These are phyloP conservation scores for Cataglyphis livida DNA, from an alignment of 2,888 invertebrate species.

Conservation along the genomic window DNA sequence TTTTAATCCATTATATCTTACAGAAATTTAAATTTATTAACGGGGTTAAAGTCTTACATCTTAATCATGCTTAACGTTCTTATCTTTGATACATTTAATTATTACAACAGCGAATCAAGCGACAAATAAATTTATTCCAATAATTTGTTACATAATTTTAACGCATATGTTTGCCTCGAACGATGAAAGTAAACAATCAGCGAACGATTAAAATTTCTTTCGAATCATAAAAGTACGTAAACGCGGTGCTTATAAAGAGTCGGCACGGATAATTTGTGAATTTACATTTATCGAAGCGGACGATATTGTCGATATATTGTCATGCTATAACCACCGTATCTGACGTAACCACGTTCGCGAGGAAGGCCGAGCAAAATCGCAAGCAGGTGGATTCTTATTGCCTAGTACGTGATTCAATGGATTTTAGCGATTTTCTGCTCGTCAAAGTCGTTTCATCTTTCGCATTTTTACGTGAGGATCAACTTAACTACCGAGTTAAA, in stretches of 20 bases:
- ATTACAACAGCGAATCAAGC: conserved; percentile 19
- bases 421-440: background rate
- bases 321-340: background rate
- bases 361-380: conserved; percentile 35
- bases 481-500: background rate
- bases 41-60: background rate
- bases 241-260: background rate
- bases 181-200: conserved; percentile 5
- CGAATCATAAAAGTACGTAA: background rate
- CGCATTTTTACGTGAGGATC: background rate
- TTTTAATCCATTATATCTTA: no score
- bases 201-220: background rate
- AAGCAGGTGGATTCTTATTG: conserved; percentile 18
- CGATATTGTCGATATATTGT: background rate
- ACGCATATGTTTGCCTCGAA: background rate
- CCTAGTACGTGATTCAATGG: background rate
- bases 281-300: background rate
- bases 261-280: conserved; percentile 13
- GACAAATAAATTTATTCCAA: conserved; percentile 25
- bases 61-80: conserved; percentile 11
- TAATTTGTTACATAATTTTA: background rate
- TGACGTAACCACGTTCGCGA: conserved; percentile 38
- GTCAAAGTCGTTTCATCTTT: background rate
- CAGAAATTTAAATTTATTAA: no score
- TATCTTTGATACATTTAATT: conserved; percentile 28